Evolutionary conservation across 2,797 vertebrate species (phyloP).

Genomic region (Mycteria americana): DNA sequence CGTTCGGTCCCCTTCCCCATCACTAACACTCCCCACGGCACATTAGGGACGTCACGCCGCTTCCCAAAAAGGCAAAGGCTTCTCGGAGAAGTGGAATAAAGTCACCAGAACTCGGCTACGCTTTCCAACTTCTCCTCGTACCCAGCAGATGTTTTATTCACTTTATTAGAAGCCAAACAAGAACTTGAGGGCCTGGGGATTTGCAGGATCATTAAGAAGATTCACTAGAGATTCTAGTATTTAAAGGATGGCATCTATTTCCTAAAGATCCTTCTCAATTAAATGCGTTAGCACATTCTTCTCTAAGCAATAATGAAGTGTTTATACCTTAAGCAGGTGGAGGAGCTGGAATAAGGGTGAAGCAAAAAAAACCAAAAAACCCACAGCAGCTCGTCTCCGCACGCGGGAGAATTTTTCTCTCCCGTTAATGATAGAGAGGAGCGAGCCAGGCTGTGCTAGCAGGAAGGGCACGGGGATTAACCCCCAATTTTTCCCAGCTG

Average conservation of each 20-base stretch:
- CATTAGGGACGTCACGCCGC: neutral
- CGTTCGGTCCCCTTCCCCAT: rapidly evolving
- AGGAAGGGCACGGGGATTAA: neutral
- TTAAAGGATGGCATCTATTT: neutral
- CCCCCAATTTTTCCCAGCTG: neutral
- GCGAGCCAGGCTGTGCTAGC: too few species aligned
- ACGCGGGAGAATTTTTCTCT: rapidly evolving
- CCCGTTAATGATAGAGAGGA: neutral
- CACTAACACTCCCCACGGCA: neutral
- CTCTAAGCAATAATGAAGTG: neutral
- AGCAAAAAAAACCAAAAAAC: neutral
- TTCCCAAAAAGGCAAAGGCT: neutral
- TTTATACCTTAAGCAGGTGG: neutral
- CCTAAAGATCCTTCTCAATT: neutral
- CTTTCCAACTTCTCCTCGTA: neutral
- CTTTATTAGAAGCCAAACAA: neutral
- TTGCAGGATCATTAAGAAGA: neutral
- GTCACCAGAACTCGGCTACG: neutral
- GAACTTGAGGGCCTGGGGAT: neutral
- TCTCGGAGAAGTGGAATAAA: neutral
- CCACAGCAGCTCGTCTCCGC: neutral
- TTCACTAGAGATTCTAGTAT: neutral
- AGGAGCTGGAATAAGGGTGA: neutral
- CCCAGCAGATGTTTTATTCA: neutral
- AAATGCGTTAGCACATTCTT: neutral